Conservation (phyloP, 2,797 vertebrate genomes). For the Hapalemur alaotrensis region DNA sequence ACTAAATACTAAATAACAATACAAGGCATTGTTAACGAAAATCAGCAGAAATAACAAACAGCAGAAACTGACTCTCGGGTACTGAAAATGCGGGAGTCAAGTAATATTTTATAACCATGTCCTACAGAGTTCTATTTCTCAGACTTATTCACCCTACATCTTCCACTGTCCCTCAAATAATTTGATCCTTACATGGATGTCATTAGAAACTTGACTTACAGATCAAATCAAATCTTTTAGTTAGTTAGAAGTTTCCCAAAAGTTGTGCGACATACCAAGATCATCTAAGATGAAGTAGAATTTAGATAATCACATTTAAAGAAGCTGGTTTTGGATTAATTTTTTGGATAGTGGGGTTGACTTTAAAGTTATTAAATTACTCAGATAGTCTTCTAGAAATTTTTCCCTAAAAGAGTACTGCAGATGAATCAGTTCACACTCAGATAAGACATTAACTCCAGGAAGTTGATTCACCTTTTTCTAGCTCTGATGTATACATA, state of each 20-base stretch:
- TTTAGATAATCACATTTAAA: conserved; percentile 16
- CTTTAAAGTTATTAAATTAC: conserved; percentile 3
- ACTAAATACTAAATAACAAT: not conserved
- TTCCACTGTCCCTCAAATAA: conserved; percentile 1
- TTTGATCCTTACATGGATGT: not conserved
- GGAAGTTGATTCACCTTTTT: conserved; percentile 3
- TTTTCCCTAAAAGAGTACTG: not conserved
- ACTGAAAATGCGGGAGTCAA: not conserved
- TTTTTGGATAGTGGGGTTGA: not conserved
- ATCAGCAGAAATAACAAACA: not conserved
- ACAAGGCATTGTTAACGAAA: not conserved
- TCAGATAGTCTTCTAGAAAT: conserved; percentile 9
- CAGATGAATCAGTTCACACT: not conserved
- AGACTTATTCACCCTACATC: not conserved
- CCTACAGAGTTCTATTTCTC: not conserved
- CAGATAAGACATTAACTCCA: not conserved
- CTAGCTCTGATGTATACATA: not conserved
- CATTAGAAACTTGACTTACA: not conserved
- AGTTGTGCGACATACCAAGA: not conserved
- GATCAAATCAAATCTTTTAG: not conserved
- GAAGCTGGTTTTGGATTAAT: not conserved
- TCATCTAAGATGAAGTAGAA: not conserved
- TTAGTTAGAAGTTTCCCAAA: not conserved
- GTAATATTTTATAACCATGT: not conserved
- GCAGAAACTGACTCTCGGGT: not conserved